Percentiles rank a stretch among this genome's conserved stretches.
Evolutionary conservation across 2,113 vertebrate species (phyloP).

Genomic region (Cisticola juncidis): DNA sequence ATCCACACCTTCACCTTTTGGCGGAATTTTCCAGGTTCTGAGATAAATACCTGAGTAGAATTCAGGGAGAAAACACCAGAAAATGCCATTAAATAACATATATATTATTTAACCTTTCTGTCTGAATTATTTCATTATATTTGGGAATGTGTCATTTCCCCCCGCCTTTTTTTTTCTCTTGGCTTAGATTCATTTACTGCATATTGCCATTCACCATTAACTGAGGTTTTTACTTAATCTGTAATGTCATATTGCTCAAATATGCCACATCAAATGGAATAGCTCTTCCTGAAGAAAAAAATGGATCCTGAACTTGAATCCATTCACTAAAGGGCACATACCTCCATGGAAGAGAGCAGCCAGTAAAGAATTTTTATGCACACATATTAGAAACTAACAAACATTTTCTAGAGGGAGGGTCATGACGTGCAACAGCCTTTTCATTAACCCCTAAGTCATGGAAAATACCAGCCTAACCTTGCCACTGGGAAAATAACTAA

Average conservation of each 20-base stretch:
- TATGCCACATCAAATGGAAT: not conserved
- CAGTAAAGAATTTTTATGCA: not conserved
- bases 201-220: not conserved
- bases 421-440: not conserved
- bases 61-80: not conserved
- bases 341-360: not conserved
- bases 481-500: constrained; percentile 7
- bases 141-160: accelerated
- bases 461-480: constrained; percentile 20
- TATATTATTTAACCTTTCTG: not conserved
- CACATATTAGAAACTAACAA: not conserved
- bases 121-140: not conserved
- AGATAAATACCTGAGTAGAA: constrained; percentile 84
- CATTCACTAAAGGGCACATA: not conserved
- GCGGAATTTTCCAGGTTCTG: constrained; percentile 87
- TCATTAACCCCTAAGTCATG: not conserved
- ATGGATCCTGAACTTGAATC: not conserved
- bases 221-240: not conserved
- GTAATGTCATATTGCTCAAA: not conserved
- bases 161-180: not conserved
- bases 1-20: constrained; percentile 96
- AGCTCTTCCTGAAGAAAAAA: not conserved
- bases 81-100: not conserved
- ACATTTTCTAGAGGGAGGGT: not conserved
- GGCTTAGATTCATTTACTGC: not conserved